A percentile compares a stretch with the other conserved stretches of the same genome.
phyloP scores from a whole-genome alignment of 92 coral and sea anemone genomes.

The Porites cylindrica region DNA sequence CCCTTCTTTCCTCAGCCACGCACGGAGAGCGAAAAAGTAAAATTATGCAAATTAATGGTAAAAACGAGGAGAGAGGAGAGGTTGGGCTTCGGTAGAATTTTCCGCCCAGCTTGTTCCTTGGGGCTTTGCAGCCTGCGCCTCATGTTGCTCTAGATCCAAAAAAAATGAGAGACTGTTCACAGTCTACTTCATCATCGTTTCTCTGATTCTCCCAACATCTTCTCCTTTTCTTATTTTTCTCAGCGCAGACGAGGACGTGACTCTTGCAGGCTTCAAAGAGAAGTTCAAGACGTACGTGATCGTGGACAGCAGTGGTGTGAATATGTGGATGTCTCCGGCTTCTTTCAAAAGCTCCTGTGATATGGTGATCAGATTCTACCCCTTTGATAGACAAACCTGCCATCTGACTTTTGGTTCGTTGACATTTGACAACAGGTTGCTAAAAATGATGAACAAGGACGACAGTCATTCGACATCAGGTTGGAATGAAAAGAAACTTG shows the following conservation, averaged over 20 bases:
- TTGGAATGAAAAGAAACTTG: conserved; percentile 4
- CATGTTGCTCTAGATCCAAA: too few species aligned
- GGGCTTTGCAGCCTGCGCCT: too few species aligned
- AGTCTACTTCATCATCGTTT: too few species aligned
- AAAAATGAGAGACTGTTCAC: too few species aligned
- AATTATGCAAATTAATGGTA: too few species aligned
- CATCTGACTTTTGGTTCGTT: conserved; percentile 88
- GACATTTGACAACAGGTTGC: conserved; percentile 72
- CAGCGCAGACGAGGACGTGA: conserved; percentile 77
- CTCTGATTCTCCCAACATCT: too few species aligned
- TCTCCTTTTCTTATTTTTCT: not conserved
- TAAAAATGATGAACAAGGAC: conserved; percentile 24
- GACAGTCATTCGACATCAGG: conserved; percentile 46
- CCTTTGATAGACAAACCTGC: conserved; percentile 83
- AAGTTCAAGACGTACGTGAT: conserved; percentile 89
- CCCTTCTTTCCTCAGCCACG: too few species aligned
- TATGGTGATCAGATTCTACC: conserved; percentile 77
- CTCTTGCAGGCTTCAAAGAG: conserved; percentile 80
- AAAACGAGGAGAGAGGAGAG: too few species aligned
- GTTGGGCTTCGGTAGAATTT: too few species aligned
- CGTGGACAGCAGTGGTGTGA: conserved; percentile 70
- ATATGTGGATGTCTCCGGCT: conserved; percentile 93
- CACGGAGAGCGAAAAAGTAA: too few species aligned
- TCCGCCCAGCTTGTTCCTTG: too few species aligned
- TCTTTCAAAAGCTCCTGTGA: conserved; percentile 90